Evolutionary conservation across 2,797 vertebrate species (phyloP).

Genomic region (Poecilia velifera): DNA sequence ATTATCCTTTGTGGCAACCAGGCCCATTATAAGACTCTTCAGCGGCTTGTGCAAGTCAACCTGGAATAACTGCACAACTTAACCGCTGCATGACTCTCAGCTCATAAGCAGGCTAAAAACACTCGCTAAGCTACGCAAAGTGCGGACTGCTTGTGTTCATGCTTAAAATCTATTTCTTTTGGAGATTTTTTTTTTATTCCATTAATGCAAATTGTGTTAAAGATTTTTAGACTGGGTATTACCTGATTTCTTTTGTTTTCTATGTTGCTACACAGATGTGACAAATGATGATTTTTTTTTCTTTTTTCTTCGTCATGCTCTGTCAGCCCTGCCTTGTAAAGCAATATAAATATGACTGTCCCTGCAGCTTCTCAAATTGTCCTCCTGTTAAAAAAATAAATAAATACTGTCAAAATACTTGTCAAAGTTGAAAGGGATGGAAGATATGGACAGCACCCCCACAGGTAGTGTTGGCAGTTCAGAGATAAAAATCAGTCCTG

Average conservation of each 20-base stretch:
- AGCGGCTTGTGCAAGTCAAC: background rate
- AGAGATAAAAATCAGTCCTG: conserved; percentile 11
- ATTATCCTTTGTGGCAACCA: conserved; percentile 1
- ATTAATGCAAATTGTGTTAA: background rate
- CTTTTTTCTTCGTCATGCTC: background rate
- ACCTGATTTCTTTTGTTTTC: background rate
- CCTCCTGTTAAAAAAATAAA: background rate
- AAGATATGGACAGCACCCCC: background rate
- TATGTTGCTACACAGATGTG: background rate
- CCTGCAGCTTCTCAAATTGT: background rate
- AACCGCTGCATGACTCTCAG: background rate
- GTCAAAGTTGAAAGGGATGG: background rate
- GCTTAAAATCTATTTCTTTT: background rate
- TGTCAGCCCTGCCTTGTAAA: background rate
- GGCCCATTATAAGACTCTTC: conserved; percentile 5
- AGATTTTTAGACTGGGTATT: background rate
- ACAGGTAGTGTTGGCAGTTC: conserved; percentile 1
- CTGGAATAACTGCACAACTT: background rate
- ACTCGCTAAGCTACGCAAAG: background rate
- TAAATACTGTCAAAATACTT: background rate
- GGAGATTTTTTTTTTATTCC: background rate
- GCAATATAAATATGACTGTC: background rate
- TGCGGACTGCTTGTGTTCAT: background rate
- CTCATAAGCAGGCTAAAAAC: background rate
- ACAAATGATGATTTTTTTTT: background rate